Percentiles rank a stretch among this genome's conserved stretches.
These are phyloP conservation scores for Priocnemis perturbator DNA, from an alignment of 2,888 invertebrate species.

Conservation along the genomic window DNA sequence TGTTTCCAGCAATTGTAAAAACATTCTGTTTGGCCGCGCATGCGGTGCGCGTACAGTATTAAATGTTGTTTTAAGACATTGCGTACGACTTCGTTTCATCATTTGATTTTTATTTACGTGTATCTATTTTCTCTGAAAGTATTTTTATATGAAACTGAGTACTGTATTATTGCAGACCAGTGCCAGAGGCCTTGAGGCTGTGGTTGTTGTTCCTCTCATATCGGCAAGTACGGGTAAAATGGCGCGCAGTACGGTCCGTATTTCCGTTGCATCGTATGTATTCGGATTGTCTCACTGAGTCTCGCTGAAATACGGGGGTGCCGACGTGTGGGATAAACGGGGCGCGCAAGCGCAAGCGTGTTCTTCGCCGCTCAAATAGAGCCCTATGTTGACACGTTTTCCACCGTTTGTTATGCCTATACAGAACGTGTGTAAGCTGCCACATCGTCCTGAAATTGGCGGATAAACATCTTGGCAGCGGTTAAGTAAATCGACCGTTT, in stretches of 20 bases:
- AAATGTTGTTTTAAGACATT: conserved; percentile 32
- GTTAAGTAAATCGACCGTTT: too few species aligned
- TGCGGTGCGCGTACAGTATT: neutral
- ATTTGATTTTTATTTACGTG: conserved; percentile 22
- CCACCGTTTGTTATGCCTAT: neutral
- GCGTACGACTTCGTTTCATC: conserved; percentile 15
- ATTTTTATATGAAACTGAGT: neutral
- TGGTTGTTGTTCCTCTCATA: neutral
- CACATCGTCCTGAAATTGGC: too few species aligned
- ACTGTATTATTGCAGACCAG: conserved; percentile 1
- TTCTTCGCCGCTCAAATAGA: too few species aligned
- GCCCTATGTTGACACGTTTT: neutral
- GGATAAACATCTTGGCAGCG: too few species aligned
- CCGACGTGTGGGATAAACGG: too few species aligned
- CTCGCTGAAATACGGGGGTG: too few species aligned
- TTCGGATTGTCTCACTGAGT: too few species aligned
- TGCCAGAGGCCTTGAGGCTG: neutral
- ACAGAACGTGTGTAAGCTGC: too few species aligned
- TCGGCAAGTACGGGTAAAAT: neutral
- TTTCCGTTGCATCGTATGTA: neutral
- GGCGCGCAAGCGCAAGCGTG: too few species aligned
- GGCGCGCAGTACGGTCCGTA: neutral
- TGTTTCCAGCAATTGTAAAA: conserved; percentile 43
- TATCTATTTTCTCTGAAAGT: conserved; percentile 10
- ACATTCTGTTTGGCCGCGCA: conserved; percentile 25